These are phyloP conservation scores for Parus major DNA, from an alignment of 2,113 vertebrate species.

Conservation along the genomic window DNA sequence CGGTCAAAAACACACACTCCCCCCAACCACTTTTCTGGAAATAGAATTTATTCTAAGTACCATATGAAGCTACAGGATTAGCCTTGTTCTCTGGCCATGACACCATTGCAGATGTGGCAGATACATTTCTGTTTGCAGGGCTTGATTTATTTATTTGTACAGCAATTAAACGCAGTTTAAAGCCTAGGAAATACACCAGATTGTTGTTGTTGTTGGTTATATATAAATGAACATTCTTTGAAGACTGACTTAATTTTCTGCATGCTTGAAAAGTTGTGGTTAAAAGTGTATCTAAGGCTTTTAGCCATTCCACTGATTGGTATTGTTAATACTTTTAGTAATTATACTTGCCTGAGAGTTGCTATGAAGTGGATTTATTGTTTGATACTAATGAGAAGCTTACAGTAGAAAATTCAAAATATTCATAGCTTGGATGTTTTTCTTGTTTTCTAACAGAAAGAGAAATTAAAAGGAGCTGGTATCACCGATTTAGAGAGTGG, in stretches of 20 bases:
- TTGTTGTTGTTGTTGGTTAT: neutral
- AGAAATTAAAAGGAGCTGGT: slow-evolving; percentile 68
- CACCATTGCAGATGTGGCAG: neutral
- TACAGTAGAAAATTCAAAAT: neutral
- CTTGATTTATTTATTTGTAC: neutral
- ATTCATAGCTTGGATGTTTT: neutral
- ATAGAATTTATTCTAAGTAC: fast-evolving
- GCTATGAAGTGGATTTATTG: neutral
- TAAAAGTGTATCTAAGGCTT: neutral
- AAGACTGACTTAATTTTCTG: neutral
- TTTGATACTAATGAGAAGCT: neutral
- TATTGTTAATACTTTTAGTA: neutral
- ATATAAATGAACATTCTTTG: neutral
- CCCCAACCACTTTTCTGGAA: neutral
- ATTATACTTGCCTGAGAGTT: neutral
- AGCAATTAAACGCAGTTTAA: neutral
- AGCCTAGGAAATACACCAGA: neutral
- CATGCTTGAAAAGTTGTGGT: neutral
- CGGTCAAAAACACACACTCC: neutral
- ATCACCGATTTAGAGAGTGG: slow-evolving; percentile 66
- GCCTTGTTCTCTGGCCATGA: neutral
- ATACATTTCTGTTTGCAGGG: neutral
- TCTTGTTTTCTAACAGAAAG: slow-evolving; percentile 73
- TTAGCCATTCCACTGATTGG: neutral
- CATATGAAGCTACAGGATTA: neutral